Conservation (phyloP, 92 coral and sea anemone genomes). For the Phenganax subtilis region DNA sequence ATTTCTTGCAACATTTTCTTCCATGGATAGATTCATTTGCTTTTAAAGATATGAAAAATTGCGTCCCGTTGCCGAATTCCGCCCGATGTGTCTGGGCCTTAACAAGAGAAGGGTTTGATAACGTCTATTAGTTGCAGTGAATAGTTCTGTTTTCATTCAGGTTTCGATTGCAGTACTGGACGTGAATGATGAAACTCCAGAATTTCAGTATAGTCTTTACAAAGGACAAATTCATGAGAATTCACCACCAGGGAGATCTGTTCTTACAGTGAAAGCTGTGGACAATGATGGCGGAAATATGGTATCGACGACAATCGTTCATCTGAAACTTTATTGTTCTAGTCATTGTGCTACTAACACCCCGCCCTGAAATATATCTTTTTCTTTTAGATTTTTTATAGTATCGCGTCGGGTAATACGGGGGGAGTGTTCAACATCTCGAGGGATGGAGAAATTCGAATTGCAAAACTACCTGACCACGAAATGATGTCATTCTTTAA, state of each 20-base stretch:
- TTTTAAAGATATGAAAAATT: no score
- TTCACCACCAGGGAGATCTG: conserved; percentile 50
- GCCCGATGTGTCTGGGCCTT: no score
- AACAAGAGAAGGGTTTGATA: no score
- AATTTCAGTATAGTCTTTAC: conserved; percentile 57
- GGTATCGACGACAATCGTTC: neutral
- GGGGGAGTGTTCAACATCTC: conserved; percentile 53
- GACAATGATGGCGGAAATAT: conserved; percentile 45
- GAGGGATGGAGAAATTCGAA: conserved; percentile 53
- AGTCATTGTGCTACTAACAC: no score
- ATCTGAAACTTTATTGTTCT: neutral
- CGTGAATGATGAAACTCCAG: conserved; percentile 65
- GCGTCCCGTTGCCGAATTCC: no score
- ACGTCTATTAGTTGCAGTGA: no score
- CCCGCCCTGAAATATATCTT: neutral
- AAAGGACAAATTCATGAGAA: conserved; percentile 64
- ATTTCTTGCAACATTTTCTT: no score
- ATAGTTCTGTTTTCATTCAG: neutral
- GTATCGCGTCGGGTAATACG: conserved; percentile 58
- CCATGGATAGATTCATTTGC: neutral
- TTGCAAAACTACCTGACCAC: conserved; percentile 56
- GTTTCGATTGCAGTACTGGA: conserved; percentile 50
- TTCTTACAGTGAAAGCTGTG: conserved; percentile 61
- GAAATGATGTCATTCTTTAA: conserved; percentile 63
- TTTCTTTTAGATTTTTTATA: conserved; percentile 43